Evolutionary conservation across 2,888 invertebrate genomes (phyloP).

Genomic region (Sycophila texana): DNA sequence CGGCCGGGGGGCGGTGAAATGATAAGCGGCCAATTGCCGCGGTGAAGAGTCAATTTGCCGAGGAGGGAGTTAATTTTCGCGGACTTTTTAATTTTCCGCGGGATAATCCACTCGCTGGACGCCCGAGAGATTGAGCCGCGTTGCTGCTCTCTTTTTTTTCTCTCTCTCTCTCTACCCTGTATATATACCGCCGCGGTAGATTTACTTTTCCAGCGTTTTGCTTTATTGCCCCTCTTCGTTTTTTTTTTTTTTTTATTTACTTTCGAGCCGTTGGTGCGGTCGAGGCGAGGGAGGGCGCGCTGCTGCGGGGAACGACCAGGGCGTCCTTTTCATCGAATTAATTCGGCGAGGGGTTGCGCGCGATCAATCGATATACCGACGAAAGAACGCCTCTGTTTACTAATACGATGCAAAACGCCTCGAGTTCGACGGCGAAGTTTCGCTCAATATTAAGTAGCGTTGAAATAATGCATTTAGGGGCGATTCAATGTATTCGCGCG

Average conservation of each 20-base stretch:
- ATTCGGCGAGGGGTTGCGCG: neutral
- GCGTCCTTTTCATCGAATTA: conserved; percentile 9
- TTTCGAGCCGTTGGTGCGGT: neutral
- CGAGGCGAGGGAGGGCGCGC: neutral
- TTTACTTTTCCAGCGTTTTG: neutral
- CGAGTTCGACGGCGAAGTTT: too few relatives aligned
- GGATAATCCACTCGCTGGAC: conserved; percentile 11
- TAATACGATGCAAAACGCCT: too few relatives aligned
- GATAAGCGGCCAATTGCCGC: neutral
- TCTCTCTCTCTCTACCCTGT: neutral
- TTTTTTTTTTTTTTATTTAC: conserved; percentile 3
- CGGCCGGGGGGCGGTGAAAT: neutral
- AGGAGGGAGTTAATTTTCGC: conserved; percentile 30
- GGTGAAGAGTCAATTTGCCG: conserved; percentile 36
- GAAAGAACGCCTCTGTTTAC: neutral
- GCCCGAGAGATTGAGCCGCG: too few relatives aligned
- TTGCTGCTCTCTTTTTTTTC: neutral
- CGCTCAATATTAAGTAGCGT: too few relatives aligned
- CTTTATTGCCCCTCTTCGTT: conserved; percentile 6
- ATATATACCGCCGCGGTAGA: too few relatives aligned
- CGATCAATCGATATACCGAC: conserved; percentile 8
- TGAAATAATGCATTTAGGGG: too few relatives aligned
- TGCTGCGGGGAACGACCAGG: neutral
- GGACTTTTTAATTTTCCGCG: conserved; percentile 45
- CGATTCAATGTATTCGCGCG: too few relatives aligned